A percentile compares a stretch with the other conserved stretches of the same genome.
phyloP scores from a whole-genome alignment of 2,797 vertebrate genomes.

The Acanthornis magna region DNA sequence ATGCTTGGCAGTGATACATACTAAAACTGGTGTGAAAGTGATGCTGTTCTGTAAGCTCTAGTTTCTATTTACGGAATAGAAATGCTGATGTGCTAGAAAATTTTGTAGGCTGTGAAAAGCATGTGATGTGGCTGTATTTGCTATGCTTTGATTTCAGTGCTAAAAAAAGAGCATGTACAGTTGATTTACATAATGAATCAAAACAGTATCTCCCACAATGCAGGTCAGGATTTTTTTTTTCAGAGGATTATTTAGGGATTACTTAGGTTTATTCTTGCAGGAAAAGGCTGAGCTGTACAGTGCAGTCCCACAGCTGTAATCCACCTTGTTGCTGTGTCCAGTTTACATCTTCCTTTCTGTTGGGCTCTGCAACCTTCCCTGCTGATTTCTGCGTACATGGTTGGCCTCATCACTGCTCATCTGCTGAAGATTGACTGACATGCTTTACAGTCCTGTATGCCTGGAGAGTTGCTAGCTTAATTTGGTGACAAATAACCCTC shows the following conservation, averaged over 20 bases:
- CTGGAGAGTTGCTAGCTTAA: constrained; percentile 34
- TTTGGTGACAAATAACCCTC: constrained; percentile 49
- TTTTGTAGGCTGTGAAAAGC: neutral
- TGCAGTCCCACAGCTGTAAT: neutral
- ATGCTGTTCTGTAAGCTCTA: neutral
- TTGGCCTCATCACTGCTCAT: constrained; percentile 17
- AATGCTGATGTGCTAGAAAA: neutral
- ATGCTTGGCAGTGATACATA: neutral
- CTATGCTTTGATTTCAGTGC: neutral
- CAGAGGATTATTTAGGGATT: neutral
- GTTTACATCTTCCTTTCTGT: neutral
- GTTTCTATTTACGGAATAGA: neutral
- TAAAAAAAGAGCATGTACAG: neutral
- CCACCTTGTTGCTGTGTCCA: neutral
- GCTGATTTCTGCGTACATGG: neutral
- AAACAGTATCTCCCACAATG: neutral
- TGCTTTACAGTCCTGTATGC: constrained; percentile 12
- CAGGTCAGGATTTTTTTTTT: neutral
- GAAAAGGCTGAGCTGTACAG: neutral
- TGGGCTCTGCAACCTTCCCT: neutral
- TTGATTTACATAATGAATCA: neutral
- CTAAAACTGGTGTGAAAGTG: neutral
- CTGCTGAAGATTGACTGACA: constrained; percentile 6
- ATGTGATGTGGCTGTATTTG: neutral
- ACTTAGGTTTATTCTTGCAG: neutral